Base-by-base conservation (phyloP, 2,797 vertebrate genomes). In the Hippocampus kuda region DNA sequence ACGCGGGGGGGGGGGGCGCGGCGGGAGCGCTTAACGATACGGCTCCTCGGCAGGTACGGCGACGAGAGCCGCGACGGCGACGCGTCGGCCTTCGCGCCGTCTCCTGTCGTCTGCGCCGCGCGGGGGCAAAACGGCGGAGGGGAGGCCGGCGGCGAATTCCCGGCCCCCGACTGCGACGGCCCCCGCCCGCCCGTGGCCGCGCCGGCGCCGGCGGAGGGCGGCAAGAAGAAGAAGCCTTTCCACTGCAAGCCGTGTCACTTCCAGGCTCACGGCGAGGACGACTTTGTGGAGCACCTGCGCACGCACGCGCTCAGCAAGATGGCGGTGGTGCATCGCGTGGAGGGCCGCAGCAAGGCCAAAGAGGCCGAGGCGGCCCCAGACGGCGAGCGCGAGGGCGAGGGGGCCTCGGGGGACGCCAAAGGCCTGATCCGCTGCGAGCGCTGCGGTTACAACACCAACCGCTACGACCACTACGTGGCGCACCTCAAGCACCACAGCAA, bases 361-460 rank as follows among this genome's bases (percentile, higher is more conserved):
- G 90, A 90, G 4, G 80, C 83, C 0, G 68, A 84, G 76, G 22
- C 79, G 2, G 44, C 70, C 0, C 67, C 77, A 49, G 15, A 63
- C 13, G 3, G 77, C n/a, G n/a, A n/a, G n/a, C n/a, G n/a, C 77
- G 90, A 90, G 18, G 68, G 0, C 0, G 87, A 91, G 85, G 30
- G 5, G 5, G 41, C 48, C 0, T 6, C 85, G 8, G 66, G 8
- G 22, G 93, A 94, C 73, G 89, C 89, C 34, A 98, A 98, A 84
- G 97, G 96, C 5, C 91, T 98, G 60, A 98, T 99, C 72, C 90
- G 93, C 22, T 99, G 97, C 41, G 94, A 98, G 66, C 91, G 96
- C 2, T 99, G 96, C 46, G 96, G 97, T 72, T 99, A 99, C 86
- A 99, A 99, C 88, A 99, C 97, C 80, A 98, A 97, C 87, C 87